Evolutionary conservation across 2,113 vertebrate species (phyloP), one percentile per base, ranked within the genome.

Genomic region (Campylomormyrus numenius): DNA sequence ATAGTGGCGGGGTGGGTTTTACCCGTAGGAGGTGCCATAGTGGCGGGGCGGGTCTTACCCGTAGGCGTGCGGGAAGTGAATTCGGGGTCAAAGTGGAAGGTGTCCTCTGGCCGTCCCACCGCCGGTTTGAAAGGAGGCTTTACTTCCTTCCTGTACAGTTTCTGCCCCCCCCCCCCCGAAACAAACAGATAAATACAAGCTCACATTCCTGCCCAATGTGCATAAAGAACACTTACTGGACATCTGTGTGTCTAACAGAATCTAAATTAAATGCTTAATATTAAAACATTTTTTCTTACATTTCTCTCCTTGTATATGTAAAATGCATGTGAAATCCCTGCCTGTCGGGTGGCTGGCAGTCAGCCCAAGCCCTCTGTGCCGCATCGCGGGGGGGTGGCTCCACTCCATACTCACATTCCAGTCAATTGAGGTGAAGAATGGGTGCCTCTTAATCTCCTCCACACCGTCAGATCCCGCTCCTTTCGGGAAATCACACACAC

Each of bases 61-160:
- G 97, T 99, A 70, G 98, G 98, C 2, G 98, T 99, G 91, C 98
- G 96, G 17, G 97, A 97, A 0, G 98, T 99, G 94, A 99, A 99
- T 91, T 99, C 98, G 0, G 98, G 98, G 90, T 99, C 98, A 90
- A 99, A 99, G 94, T 99, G 97, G 93, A 99, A 99, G 31, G 98
- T 99, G 93, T 99, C 98, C 90, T 99, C 98, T 10, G 98, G 98
- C 91, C 98, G 94, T 87, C 98, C 98, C 86, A 98, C 97, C 0
- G 98, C 97, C 0, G 98, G 98, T 93, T 97, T 99, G 94, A 99
- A 99, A 0, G 98, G 98, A 0, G 98, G 98, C 91, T 97, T 97
- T 94, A 97, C 92, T 94, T 99, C 98, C 92, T 96, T 98, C 90
- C 95, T 96, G 95, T 97, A 98, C 74, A 99, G 91, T 93, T 97